Conservation (phyloP, 2,113 vertebrate species). For the Antechinus stuartii region DNA sequence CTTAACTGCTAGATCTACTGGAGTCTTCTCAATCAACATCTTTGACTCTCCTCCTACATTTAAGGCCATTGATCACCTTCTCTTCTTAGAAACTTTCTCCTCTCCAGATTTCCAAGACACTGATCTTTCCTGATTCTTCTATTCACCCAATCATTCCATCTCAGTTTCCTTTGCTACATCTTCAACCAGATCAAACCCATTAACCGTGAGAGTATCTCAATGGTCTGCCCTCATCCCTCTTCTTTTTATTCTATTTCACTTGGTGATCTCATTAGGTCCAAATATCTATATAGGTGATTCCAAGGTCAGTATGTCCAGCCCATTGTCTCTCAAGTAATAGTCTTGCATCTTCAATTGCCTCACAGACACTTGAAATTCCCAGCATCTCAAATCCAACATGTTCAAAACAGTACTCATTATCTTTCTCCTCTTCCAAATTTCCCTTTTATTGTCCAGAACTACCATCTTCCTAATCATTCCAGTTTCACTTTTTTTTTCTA, state of each 20-base stretch:
- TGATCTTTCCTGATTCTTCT: not conserved
- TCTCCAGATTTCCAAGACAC: not conserved
- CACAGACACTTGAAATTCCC: not conserved
- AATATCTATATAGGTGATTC: not conserved
- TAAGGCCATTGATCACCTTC: too few species aligned
- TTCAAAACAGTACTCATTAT: not conserved
- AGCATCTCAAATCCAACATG: not conserved
- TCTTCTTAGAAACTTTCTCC: not conserved
- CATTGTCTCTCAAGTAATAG: not conserved
- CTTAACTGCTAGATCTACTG: not conserved
- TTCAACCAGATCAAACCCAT: not conserved
- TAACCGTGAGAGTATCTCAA: not conserved
- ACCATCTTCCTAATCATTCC: not conserved
- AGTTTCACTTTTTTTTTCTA: not conserved
- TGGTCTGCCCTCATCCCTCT: not conserved
- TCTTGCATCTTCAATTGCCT: not conserved
- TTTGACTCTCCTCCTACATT: not conserved
- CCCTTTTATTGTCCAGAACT: not conserved
- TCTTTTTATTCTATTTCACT: not conserved
- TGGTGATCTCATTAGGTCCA: not conserved
- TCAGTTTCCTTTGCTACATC: not conserved
- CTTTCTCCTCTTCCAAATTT: not conserved
- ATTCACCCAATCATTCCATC: not conserved
- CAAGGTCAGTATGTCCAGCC: not conserved
- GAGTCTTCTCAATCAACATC: not conserved